Evolutionary conservation across 2,888 invertebrate species (phyloP), one percentile per base, ranked within the genome.

Genomic region (Aricia artaxerxes): DNA sequence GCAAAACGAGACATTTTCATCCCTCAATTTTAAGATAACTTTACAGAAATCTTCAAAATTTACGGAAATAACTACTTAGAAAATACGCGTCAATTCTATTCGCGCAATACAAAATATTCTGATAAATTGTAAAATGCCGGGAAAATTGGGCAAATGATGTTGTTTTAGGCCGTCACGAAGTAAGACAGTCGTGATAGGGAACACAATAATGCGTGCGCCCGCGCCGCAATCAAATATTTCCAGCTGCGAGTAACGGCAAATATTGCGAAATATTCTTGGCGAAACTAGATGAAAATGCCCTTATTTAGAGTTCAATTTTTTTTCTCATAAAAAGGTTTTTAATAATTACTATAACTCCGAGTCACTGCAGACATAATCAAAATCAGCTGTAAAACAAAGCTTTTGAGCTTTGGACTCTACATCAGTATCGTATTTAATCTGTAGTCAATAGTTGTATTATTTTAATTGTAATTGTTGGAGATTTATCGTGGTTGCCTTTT

Each of bases 141-240:
- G 69, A 35, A 69, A 69, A 38, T 69, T 69, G 69, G 69, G 69
- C 69, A 35, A 69, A 69, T 69, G 69, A 69, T 69, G 69, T 69
- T 69, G 69, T 69, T 69, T 69, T 38, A 69, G 69, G 82, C 83
- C 83, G 84, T 91, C 91, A 92, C 92, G 92, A 92, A 85, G 78
- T 84, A 82, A 87, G 85, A 84, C 86, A 85, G 83, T 91, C 91
- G 91, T 91, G 91, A 86, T 83, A 85, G 85, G 83, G 86, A 85
- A 86, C 86, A 88, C 87, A 88, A 89, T 86, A 85, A 86, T 83
- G 83, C 84, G 84, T 84, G 82, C 78, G 80, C 80, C 79, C 84
- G 82, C 77, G 80, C 80, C 79, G 80, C 81, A 83, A 84, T 83
- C 84, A 84, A 84, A 83, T 83, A 83, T 82, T 84, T 79, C 83